Percentiles rank a stretch among this genome's conserved stretches.
Evolutionary conservation across 2,797 vertebrate genomes (phyloP).

Genomic region (Poeciliopsis paucimaculata): DNA sequence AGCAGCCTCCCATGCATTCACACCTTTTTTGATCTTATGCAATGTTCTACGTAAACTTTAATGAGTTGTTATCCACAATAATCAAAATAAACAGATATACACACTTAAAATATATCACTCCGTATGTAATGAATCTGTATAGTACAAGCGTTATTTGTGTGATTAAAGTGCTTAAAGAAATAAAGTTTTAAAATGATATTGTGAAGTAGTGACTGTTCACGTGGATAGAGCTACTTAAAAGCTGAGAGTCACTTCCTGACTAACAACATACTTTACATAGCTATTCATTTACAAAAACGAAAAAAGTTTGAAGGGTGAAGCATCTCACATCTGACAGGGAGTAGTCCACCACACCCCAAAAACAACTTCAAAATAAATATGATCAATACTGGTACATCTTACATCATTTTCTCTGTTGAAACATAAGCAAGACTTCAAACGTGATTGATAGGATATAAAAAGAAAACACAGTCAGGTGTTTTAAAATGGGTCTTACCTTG

Average conservation of each 20-base stretch:
- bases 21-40: not conserved
- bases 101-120: not conserved
- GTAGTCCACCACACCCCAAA: slow-evolving; percentile 4
- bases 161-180: not conserved
- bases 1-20: not conserved
- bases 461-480: slow-evolving; percentile 11
- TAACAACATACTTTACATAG: slow-evolving; percentile 31
- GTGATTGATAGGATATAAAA: not conserved
- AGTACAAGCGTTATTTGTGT: not conserved
- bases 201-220: not conserved
- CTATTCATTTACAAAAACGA: slow-evolving; percentile 29
- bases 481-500: slow-evolving; percentile 83
- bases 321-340: slow-evolving; percentile 5
- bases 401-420: not conserved
- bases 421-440: not conserved
- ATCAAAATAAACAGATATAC: not conserved
- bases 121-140: not conserved
- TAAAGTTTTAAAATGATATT: not conserved
- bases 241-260: slow-evolving; percentile 10
- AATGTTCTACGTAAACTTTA: not conserved
- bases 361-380: not conserved
- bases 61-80: not conserved
- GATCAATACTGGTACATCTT: not conserved
- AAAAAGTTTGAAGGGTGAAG: slow-evolving; percentile 1
- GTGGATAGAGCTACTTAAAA: too few species aligned